These are phyloP conservation scores for Drosophila repletoides DNA, from an alignment of 1,140 invertebrate genomes.

Conservation along the genomic window DNA sequence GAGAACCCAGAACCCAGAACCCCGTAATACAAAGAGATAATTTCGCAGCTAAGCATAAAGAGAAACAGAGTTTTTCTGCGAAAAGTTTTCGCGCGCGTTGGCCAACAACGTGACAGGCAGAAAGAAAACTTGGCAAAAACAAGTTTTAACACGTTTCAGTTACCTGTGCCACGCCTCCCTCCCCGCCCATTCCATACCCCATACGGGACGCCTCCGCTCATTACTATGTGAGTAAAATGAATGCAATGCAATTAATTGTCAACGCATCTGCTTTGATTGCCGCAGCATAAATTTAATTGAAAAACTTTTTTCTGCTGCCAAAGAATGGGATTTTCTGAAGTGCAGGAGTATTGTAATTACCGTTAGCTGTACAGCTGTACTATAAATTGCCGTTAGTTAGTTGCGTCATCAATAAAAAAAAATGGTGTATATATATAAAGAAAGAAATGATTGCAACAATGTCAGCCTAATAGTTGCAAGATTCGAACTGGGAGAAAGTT, in stretches of 20 bases:
- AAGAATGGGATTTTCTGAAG: constrained; percentile 27
- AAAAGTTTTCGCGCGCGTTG: constrained; percentile 35
- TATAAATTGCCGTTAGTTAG: constrained; percentile 15
- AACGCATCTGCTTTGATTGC: constrained; percentile 59
- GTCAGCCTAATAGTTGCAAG: constrained; percentile 36
- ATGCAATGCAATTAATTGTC: constrained; percentile 68
- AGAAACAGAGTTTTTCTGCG: constrained; percentile 44
- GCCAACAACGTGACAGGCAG: constrained; percentile 44
- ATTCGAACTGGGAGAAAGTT: background rate
- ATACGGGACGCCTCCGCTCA: constrained; percentile 18
- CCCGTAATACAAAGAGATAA: constrained; percentile 62
- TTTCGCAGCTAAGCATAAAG: constrained; percentile 47
- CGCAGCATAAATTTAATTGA: constrained; percentile 58
- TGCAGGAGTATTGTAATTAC: constrained; percentile 42
- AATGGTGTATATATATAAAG: too few relatives aligned
- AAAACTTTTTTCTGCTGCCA: constrained; percentile 52
- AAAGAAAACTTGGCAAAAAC: constrained; percentile 30
- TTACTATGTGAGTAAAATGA: constrained; percentile 35
- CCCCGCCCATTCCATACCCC: background rate
- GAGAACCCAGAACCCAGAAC: constrained; percentile 29
- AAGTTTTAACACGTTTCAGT: constrained; percentile 56
- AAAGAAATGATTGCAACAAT: constrained; percentile 58
- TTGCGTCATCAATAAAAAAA: constrained; percentile 64
- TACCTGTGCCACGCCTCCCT: constrained; percentile 31
- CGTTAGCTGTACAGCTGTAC: constrained; percentile 20